Conservation (phyloP, 92 coral and sea anemone species). For the Palythoa heliodiscus region DNA sequence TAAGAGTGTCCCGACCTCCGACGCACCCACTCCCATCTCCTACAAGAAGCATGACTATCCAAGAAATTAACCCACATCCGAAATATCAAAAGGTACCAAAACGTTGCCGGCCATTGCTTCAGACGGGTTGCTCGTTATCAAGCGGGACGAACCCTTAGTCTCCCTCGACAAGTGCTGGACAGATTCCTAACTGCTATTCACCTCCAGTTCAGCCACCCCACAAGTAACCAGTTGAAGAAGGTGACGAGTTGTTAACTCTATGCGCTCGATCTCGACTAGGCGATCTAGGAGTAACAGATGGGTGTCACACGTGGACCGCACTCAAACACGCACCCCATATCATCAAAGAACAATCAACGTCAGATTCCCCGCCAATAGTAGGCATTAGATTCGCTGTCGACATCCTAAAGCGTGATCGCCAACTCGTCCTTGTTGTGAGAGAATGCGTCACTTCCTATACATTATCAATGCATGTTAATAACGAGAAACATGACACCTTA, state of each 20-base stretch:
- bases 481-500: neutral
- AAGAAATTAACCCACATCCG: too few species aligned
- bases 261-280: constrained; percentile 38
- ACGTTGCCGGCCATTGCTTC: constrained; percentile 25
- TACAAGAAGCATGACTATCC: constrained; percentile 13
- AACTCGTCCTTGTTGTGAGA: constrained; percentile 31
- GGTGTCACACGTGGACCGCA: too few species aligned
- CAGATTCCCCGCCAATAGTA: too few species aligned
- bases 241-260: constrained; percentile 20
- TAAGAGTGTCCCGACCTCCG: too few species aligned
- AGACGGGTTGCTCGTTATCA: constrained; percentile 40
- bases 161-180: too few species aligned
- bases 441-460: constrained; percentile 41
- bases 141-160: too few species aligned
- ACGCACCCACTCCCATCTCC: constrained; percentile 24
- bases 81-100: too few species aligned
- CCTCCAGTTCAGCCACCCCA: constrained; percentile 31
- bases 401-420: constrained; percentile 12
- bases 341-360: too few species aligned
- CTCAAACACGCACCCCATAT: neutral
- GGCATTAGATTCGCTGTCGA: neutral
- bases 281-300: constrained; percentile 31
- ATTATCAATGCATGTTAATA: constrained; percentile 15
- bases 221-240: constrained; percentile 43
- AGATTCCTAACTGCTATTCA: too few species aligned